phyloP scores from a whole-genome alignment of 2,113 vertebrate species.

The Labeo catla region DNA sequence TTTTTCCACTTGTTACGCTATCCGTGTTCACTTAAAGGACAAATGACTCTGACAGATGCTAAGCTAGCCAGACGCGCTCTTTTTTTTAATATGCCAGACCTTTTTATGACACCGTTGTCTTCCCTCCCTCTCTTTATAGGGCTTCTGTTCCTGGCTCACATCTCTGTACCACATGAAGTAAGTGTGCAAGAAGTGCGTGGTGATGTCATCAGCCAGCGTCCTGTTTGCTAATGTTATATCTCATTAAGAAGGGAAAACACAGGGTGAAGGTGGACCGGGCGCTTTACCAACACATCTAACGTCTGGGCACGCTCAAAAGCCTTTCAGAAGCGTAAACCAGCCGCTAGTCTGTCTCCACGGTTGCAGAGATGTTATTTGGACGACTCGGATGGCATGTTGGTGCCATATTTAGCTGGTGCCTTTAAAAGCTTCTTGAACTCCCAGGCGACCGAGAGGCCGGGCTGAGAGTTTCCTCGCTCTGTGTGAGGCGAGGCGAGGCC shows the following conservation, averaged over 20 bases:
- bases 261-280: slow-evolving; percentile 56
- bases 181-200: slow-evolving; percentile 71
- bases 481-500: slow-evolving; percentile 45
- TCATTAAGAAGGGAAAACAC: slow-evolving; percentile 75
- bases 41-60: slow-evolving; percentile 55
- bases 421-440: slow-evolving; percentile 49
- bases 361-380: slow-evolving; percentile 74
- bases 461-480: slow-evolving; percentile 66
- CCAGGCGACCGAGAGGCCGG: slow-evolving; percentile 55
- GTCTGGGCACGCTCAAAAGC: slow-evolving; percentile 59
- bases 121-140: slow-evolving; percentile 75
- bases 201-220: slow-evolving; percentile 66
- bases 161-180: slow-evolving; percentile 96
- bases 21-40: slow-evolving; percentile 27
- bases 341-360: slow-evolving; percentile 67
- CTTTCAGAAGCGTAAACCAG: slow-evolving; percentile 65
- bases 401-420: slow-evolving; percentile 68
- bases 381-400: slow-evolving; percentile 60
- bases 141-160: slow-evolving; percentile 94
- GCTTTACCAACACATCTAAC: slow-evolving; percentile 14
- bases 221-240: slow-evolving; percentile 62
- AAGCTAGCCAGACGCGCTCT: slow-evolving; percentile 59
- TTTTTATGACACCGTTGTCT: slow-evolving; percentile 57
- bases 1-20: slow-evolving; percentile 39
- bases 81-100: slow-evolving; percentile 51